Conservation (phyloP, 2,888 invertebrate genomes). For the Lycocerus yunnanus region DNA sequence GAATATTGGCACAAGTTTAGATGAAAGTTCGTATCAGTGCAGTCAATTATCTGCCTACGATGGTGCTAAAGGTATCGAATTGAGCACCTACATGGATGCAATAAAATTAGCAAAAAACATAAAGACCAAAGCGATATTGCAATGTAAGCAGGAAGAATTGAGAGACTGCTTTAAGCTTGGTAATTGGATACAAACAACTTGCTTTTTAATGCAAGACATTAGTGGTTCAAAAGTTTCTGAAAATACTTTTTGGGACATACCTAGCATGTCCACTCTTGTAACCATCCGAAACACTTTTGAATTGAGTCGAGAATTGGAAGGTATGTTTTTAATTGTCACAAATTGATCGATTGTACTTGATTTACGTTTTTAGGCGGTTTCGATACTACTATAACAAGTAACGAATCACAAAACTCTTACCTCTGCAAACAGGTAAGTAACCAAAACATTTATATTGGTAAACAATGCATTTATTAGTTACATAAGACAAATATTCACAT, state of each 20-base stretch:
- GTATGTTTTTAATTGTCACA: background rate
- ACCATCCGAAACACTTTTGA: background rate
- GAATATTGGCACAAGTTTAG: conserved; percentile 27
- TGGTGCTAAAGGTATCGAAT: background rate
- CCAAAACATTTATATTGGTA: background rate
- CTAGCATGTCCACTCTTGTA: background rate
- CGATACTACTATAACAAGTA: background rate
- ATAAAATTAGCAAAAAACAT: conserved; percentile 37
- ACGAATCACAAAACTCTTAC: background rate
- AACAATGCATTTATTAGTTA: too few species aligned
- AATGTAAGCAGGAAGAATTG: conserved; percentile 26
- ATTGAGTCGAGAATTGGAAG: background rate
- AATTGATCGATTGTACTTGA: background rate
- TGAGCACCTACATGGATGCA: conserved; percentile 24
- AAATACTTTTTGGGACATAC: background rate
- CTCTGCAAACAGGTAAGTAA: background rate
- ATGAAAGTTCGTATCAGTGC: background rate
- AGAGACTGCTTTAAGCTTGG: conserved; percentile 24
- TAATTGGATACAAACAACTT: conserved; percentile 23
- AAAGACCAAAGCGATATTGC: conserved; percentile 37
- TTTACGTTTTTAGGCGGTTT: background rate
- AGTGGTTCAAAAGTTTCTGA: background rate
- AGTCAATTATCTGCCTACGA: background rate
- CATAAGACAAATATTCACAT: too few species aligned
- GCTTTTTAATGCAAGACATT: background rate